phyloP scores from a whole-genome alignment of 2,797 vertebrate genomes.

The Poecile montanus region DNA sequence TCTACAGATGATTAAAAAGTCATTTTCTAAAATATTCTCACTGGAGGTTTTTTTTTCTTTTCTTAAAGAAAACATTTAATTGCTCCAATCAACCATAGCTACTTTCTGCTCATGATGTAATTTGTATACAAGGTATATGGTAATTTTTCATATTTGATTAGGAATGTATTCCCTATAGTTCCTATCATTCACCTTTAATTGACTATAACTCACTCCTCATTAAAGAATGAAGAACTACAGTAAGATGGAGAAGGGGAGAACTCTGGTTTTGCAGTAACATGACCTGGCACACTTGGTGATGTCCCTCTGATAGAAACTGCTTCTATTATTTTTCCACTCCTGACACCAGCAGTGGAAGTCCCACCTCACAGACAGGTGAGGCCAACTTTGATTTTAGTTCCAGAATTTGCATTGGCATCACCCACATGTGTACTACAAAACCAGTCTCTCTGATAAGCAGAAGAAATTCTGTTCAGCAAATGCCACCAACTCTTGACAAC shows the following conservation, averaged over 20 bases:
- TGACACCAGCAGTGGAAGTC: neutral
- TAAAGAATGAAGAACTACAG: slow-evolving; percentile 64
- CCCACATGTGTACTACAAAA: neutral
- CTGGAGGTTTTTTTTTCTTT: slow-evolving; percentile 81
- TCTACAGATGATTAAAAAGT: slow-evolving; percentile 96
- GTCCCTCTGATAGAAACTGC: neutral
- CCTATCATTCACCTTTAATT: slow-evolving; percentile 86
- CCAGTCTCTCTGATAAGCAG: neutral
- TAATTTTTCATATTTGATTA: slow-evolving; percentile 86
- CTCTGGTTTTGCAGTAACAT: neutral
- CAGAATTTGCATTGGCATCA: neutral
- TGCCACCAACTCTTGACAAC: neutral
- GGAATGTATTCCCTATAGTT: slow-evolving; percentile 64
- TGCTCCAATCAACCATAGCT: slow-evolving; percentile 92
- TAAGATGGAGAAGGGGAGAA: neutral
- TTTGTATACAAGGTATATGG: slow-evolving; percentile 83
- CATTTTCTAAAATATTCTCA: slow-evolving; percentile 98
- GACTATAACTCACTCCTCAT: slow-evolving; percentile 80
- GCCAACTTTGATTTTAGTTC: neutral
- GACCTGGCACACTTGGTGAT: neutral
- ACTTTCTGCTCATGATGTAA: slow-evolving; percentile 86
- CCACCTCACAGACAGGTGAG: neutral
- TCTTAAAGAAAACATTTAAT: slow-evolving; percentile 92
- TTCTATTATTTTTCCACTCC: neutral
- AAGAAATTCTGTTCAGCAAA: neutral